Evolutionary conservation across 2,797 vertebrate genomes (phyloP).

Genomic region (Gadopsis marmoratus): DNA sequence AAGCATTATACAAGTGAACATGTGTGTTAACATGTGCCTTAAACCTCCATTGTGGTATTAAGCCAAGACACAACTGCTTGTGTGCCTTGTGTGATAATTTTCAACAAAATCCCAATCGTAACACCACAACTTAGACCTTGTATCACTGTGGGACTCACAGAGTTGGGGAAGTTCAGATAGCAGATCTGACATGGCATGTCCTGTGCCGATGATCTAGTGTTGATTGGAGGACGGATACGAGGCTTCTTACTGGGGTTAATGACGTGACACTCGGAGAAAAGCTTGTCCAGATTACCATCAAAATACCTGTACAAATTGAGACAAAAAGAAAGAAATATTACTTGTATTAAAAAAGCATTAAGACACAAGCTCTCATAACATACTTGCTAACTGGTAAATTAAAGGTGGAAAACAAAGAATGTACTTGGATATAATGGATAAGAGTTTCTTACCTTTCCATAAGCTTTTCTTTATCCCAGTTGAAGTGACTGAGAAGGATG

Average conservation of each 20-base stretch:
- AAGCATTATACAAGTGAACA: neutral
- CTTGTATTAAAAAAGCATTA: neutral
- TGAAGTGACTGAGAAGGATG: constrained; percentile 99
- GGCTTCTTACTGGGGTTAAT: constrained; percentile 99
- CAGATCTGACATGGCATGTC: constrained; percentile 99
- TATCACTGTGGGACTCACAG: constrained; percentile 87
- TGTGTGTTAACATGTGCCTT: no score
- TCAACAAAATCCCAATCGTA: neutral
- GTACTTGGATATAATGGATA: no score
- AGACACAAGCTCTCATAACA: neutral
- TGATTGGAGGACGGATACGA: constrained; percentile 95
- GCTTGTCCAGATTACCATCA: constrained; percentile 99
- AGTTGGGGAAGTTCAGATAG: constrained; percentile 99
- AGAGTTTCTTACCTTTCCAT: constrained; percentile 94
- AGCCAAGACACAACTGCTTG: neutral
- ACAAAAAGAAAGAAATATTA: constrained; percentile 10
- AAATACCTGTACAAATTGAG: constrained; percentile 91
- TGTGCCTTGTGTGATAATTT: neutral
- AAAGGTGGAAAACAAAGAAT: constrained; percentile 4
- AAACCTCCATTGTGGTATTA: neutral
- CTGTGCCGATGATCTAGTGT: constrained; percentile 97
- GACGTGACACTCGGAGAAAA: constrained; percentile 99
- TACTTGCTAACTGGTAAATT: neutral
- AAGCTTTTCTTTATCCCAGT: constrained; percentile 99
- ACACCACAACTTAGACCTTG: neutral